Base-by-base conservation (phyloP, 2,888 invertebrate species). In the Chorisops tibialis region DNA sequence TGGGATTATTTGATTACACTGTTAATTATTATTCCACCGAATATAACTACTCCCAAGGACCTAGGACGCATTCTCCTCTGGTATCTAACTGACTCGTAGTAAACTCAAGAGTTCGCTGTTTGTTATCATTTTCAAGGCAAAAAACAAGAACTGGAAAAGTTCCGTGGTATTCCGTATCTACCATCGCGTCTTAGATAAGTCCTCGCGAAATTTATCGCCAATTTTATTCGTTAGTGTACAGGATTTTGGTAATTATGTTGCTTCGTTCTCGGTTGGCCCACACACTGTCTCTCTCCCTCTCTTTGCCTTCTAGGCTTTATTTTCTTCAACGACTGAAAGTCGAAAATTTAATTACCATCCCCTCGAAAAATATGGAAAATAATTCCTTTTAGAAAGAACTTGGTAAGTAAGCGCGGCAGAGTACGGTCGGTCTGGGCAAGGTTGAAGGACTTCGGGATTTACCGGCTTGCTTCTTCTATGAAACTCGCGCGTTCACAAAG, bases 1-100 rank as follows among this genome's bases (percentile, higher is more conserved):
- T 63, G 68, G 69, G 69, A 69, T 69, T 69, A 69, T 69, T 69
- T 69, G 69, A 69, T 69, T 69, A 69, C 67, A 63, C 65, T 67
- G 67, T 69, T 61, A 52, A 61, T 61, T 61, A n/a, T n/a, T n/a
- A 61, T 61, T 61, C 61, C 45, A 50, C 56, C 22, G 51, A 61
- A 51, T 30, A 21, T 45, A 51, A 45, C 51, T 51, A 61, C 35
- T 11, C 18, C 16, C 48, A 48, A 48, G 24, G 35, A 59, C 37
- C 7, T 4, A 1, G 18, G n/a, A n/a, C 7, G 12, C 22, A 14
- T 19, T 50, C 50, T 50, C 30, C 3, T 30, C 30, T 1, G 1
- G 2, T 1, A 5, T 1, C 2, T 9, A 5, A 9, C 30, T 9
- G 30, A 30, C 5, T 30, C 30, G 30, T n/a, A n/a, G n/a, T n/a